Base-by-base conservation (phyloP, 2,113 vertebrate genomes). In the Lophura nycthemera region DNA sequence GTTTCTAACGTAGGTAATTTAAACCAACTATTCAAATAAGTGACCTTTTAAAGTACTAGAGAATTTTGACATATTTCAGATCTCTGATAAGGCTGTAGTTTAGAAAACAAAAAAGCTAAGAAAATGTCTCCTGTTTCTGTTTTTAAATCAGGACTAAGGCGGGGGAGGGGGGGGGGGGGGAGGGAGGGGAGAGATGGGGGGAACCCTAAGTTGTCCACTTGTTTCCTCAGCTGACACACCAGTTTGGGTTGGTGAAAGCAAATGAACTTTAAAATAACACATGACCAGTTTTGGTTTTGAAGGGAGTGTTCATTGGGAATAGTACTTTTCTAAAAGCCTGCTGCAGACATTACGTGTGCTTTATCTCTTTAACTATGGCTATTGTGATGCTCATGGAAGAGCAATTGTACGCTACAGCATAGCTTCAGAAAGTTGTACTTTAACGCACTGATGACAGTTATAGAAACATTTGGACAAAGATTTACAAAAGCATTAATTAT, bases 401-500 rank as follows among this genome's bases (percentile, higher is more conserved):
- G 27, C 73, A 85, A 70, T 65, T 83, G 76, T 82, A 73, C 90
- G 66, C 82, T 69, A 29, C 40, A 12, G n/a, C 30, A 27, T 45
- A 73, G 67, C 87, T 92, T 86, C 85, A 63, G 25, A 45, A 82
- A 87, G 94, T 96, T 97, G 90, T 92, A 75, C 52, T 96, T 97
- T 97, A 97, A 97, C 97, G 83, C 63, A 76, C 30, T 70, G 20
- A 56, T 40, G 81, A 77, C 91, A 82, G 84, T 95, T 96, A 96
- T 93, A 92, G 86, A 90, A 87, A 83, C 65, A 48, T 67, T 90
- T 91, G 52, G 94, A 91, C 67, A 97, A 97, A 96, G 85, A 97
- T 96, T 97, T 91, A 97, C 95, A 90, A 86, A 96, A 34, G 24
- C 69, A 89, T 96, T 97, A 97, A 97, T 97, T 92, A 97, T 97